Conservation (phyloP, 2,888 invertebrate genomes). For the Lasioglossum pauxillum region DNA sequence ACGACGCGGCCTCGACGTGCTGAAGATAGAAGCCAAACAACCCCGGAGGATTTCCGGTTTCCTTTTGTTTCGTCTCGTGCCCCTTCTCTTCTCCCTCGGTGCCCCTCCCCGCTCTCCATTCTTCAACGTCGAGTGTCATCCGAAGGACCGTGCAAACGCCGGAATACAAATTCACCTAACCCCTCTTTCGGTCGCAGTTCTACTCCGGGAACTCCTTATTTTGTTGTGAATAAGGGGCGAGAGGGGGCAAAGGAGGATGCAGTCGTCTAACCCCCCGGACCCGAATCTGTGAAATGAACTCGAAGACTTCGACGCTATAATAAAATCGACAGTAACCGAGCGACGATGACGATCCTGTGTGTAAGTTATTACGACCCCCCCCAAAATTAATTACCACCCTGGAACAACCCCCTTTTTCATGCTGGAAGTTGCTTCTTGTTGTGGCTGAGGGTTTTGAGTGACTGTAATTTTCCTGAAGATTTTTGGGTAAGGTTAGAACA, state of each 20-base stretch:
- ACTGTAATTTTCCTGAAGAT: neutral
- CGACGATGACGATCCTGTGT: slow-evolving; percentile 50
- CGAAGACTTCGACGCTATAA: slow-evolving; percentile 7
- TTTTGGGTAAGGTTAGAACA: neutral
- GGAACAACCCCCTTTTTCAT: neutral
- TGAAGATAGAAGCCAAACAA: slow-evolving; percentile 31
- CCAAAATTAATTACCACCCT: neutral
- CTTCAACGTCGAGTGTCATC: slow-evolving; percentile 31
- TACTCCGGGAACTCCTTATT: neutral
- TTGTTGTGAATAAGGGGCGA: neutral
- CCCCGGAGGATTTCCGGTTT: slow-evolving; percentile 15
- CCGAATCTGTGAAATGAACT: slow-evolving; percentile 34
- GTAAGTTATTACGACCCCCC: slow-evolving; percentile 24
- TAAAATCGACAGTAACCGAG: slow-evolving; percentile 46
- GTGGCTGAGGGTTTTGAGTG: too few relatives aligned
- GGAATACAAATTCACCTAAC: slow-evolving; percentile 25
- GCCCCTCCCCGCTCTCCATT: neutral
- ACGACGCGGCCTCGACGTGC: neutral
- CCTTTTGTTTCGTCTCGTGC: slow-evolving; percentile 7
- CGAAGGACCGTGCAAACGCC: slow-evolving; percentile 28
- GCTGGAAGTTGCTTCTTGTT: neutral
- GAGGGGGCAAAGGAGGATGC: slow-evolving; percentile 15
- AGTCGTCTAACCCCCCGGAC: neutral
- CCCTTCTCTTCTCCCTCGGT: neutral
- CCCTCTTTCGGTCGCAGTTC: neutral